These are phyloP conservation scores for Littorina saxatilis DNA, from an alignment of 1,140 invertebrate genomes.

Conservation along the genomic window DNA sequence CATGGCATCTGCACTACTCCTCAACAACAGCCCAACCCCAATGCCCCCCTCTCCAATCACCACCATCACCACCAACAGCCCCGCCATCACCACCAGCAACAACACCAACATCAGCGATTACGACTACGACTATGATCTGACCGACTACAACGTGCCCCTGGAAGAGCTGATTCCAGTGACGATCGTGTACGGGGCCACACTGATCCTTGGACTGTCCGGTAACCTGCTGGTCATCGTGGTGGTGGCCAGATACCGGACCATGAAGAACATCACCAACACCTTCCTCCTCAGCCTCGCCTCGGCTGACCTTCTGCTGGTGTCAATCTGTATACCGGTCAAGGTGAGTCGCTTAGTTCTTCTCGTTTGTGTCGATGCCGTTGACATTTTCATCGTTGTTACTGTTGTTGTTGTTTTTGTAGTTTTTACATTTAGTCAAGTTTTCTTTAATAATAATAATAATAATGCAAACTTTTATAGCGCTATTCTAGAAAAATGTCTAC, in stretches of 20 bases:
- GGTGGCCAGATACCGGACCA: constrained; percentile 76
- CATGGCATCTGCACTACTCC: not conserved
- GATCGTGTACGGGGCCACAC: constrained; percentile 80
- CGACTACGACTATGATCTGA: constrained; percentile 38
- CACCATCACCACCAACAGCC: not conserved
- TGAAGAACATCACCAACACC: constrained; percentile 83
- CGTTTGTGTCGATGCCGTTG: not conserved
- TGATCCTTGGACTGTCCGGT: constrained; percentile 81
- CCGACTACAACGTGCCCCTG: constrained; percentile 70
- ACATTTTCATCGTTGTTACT: not conserved
- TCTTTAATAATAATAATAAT: too few species aligned
- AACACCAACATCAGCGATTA: constrained; percentile 37
- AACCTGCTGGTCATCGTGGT: constrained; percentile 81
- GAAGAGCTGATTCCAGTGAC: constrained; percentile 80
- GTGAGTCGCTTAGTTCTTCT: too few species aligned
- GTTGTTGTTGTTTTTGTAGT: too few species aligned
- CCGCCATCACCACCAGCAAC: not conserved
- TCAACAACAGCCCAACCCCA: not conserved
- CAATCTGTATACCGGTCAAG: constrained; percentile 86
- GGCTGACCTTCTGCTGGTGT: constrained; percentile 84
- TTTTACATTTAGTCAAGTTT: too few species aligned
- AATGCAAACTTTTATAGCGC: too few species aligned
- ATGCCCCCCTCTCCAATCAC: not conserved
- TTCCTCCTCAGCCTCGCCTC: constrained; percentile 83
- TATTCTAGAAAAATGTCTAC: too few species aligned